Percentiles rank a stretch among this genome's conserved stretches.
These are phyloP conservation scores for Nymphalis polychloros DNA, from an alignment of 2,888 invertebrate species.

Conservation along the genomic window DNA sequence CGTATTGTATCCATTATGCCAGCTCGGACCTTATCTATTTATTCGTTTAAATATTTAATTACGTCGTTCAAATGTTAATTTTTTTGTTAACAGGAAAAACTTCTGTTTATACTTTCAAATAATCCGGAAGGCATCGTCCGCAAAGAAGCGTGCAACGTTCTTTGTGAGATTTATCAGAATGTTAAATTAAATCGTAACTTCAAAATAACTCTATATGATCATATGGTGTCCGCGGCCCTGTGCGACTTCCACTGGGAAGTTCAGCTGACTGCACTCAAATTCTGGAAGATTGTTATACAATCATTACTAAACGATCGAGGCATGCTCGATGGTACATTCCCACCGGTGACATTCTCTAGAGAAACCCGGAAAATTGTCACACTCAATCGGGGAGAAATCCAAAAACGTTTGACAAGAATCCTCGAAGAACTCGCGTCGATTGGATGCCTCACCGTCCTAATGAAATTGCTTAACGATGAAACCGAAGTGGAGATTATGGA, in stretches of 20 bases:
- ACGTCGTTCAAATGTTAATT: constrained; percentile 1
- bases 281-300: constrained; percentile 87
- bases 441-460: constrained; percentile 86
- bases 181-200: constrained; percentile 81
- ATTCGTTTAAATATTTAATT: no score
- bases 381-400: constrained; percentile 85
- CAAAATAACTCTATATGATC: constrained; percentile 81
- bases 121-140: constrained; percentile 90
- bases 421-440: constrained; percentile 85
- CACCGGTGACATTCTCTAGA: constrained; percentile 89
- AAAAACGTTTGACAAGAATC: constrained; percentile 83
- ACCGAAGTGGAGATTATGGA: constrained; percentile 87
- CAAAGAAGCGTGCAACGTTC: constrained; percentile 85
- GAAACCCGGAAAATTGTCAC: constrained; percentile 89
- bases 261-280: constrained; percentile 85
- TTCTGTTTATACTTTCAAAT: constrained; percentile 81
- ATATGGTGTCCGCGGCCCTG: constrained; percentile 85
- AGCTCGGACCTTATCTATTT: no score
- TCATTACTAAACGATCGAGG: constrained; percentile 87
- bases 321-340: constrained; percentile 91
- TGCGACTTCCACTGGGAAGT: constrained; percentile 92
- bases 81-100: constrained; percentile 66
- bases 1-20: no score
- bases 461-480: constrained; percentile 85
- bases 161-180: constrained; percentile 85